phyloP scores from a whole-genome alignment of 2,797 vertebrate species.

The Oreortyx pictus region DNA sequence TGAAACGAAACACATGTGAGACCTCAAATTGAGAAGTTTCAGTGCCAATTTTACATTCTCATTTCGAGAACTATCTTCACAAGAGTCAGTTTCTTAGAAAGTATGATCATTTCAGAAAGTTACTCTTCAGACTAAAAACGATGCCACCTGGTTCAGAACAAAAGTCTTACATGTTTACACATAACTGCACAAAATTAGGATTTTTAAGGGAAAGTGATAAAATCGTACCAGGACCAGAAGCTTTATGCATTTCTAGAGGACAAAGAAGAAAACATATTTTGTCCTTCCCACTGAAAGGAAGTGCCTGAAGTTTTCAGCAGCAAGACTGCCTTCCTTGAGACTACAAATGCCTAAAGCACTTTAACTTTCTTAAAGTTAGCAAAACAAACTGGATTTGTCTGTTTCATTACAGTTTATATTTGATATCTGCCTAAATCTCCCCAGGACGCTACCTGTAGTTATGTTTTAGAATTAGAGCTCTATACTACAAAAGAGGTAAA shows the following conservation, averaged over 20 bases:
- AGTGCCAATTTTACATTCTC: constrained; percentile 27
- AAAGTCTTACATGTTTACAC: neutral
- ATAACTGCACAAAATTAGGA: neutral
- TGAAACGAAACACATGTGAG: constrained; percentile 36
- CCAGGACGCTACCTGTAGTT: neutral
- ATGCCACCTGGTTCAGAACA: neutral
- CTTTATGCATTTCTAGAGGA: neutral
- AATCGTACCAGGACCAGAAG: neutral
- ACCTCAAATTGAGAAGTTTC: constrained; percentile 56
- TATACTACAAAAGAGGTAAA: neutral
- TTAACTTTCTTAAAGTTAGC: neutral
- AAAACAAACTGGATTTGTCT: neutral
- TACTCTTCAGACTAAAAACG: constrained; percentile 22
- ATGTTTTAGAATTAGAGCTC: neutral
- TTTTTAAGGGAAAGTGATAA: neutral
- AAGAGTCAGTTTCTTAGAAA: constrained; percentile 60
- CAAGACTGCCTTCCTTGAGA: neutral
- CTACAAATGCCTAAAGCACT: neutral
- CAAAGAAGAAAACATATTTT: neutral
- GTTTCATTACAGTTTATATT: neutral
- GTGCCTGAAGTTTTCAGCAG: neutral
- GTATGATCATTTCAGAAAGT: constrained; percentile 39
- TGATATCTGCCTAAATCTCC: neutral
- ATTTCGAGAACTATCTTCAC: constrained; percentile 12
- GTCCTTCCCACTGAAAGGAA: neutral